Percentiles rank a stretch among this genome's conserved stretches.
Conservation (phyloP, 64 coral and sea anemone genomes). For the Stylophora pistillata region DNA sequence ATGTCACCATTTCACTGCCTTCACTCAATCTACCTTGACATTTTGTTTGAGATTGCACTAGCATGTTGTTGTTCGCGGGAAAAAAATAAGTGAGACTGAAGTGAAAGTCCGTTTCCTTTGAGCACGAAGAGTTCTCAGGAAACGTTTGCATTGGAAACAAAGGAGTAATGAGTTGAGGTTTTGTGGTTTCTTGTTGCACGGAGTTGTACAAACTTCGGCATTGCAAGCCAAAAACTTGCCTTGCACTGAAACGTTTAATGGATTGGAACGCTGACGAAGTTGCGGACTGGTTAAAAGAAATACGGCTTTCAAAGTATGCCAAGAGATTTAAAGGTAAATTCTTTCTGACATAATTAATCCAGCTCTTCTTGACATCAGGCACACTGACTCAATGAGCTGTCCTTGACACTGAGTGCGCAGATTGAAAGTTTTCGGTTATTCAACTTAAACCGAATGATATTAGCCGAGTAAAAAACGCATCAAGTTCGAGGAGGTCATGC, state of each 20-base stretch:
- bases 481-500: too few relatives aligned
- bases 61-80: background rate
- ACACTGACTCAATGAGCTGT: background rate
- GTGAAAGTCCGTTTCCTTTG: conserved; percentile 8
- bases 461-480: background rate
- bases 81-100: background rate
- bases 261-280: conserved; percentile 41
- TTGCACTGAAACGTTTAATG: background rate
- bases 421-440: background rate
- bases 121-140: background rate
- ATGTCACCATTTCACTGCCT: background rate
- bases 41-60: conserved; percentile 10
- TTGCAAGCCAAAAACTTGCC: background rate
- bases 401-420: background rate
- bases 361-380: background rate
- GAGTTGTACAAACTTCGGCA: background rate
- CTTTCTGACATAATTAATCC: background rate
- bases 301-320: conserved; percentile 46
- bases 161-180: conserved; percentile 33
- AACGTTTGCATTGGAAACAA: conserved; percentile 33
- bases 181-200: conserved; percentile 11
- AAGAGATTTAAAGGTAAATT: conserved; percentile 35
- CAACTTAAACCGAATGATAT: background rate
- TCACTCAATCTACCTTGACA: background rate
- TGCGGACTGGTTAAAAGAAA: conserved; percentile 8